Percentiles rank a stretch among this genome's conserved stretches.
Evolutionary conservation across 2,797 vertebrate genomes (phyloP).

Genomic region (Hoplostethus atlanticus): DNA sequence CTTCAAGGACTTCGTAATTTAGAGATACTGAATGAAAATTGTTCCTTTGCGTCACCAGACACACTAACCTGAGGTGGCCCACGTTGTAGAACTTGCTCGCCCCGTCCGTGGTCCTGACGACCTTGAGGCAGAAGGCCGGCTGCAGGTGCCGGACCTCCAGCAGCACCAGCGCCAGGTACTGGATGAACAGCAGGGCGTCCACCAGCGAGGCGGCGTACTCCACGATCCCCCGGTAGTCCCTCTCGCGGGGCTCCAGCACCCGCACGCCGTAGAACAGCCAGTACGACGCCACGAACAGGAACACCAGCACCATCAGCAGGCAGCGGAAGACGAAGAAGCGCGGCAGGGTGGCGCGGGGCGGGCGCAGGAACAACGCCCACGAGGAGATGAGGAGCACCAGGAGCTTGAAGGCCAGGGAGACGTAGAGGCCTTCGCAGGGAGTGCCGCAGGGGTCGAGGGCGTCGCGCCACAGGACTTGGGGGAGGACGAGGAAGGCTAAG

Average conservation of each 20-base stretch:
- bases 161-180: conserved; percentile 93
- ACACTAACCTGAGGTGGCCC: conserved; percentile 90
- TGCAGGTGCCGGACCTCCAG: conserved; percentile 93
- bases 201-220: conserved; percentile 92
- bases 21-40: too few relatives aligned
- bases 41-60: too few relatives aligned
- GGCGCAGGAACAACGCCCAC: conserved; percentile 94
- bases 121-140: conserved; percentile 94
- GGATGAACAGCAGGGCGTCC: conserved; percentile 93
- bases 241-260: conserved; percentile 88
- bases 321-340: conserved; percentile 92
- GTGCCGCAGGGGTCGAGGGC: conserved; percentile 89
- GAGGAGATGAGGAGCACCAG: conserved; percentile 92
- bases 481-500: conserved; percentile 92
- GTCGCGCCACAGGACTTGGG: conserved; percentile 91
- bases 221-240: conserved; percentile 91
- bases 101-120: conserved; percentile 91
- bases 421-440: conserved; percentile 93
- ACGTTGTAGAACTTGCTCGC: conserved; percentile 94
- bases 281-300: conserved; percentile 92
- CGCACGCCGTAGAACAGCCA: conserved; percentile 94
- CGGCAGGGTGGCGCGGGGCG: conserved; percentile 89
- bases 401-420: conserved; percentile 95
- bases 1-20: too few relatives aligned
- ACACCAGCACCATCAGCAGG: conserved; percentile 92